Base-by-base conservation (phyloP, 2,888 invertebrate species). In the Pelosia muscerda region DNA sequence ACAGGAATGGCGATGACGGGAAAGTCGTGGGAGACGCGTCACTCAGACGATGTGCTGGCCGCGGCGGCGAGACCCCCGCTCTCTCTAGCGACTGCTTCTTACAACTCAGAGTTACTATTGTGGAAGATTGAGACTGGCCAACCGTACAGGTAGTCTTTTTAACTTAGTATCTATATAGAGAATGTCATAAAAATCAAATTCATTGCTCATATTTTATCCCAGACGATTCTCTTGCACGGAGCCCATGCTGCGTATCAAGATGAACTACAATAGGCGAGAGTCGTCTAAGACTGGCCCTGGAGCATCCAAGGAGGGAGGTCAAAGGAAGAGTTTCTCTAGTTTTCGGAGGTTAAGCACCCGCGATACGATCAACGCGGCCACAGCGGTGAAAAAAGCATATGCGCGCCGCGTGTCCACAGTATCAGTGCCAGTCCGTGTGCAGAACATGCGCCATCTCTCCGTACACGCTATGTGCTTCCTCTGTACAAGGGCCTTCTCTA, bases 121-220 rank as follows among this genome's bases (percentile, higher is more conserved):
- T 98, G 98, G 98, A 96, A 96, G 76, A 91, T 98, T 66, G 97
- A 98, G 90, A 98, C 97, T 0, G 97, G 97, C 0, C 97, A 97
- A 86, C 96, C 97, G 0, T 97, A 96, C 86, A 93, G 95, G 86
- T 19, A 6, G 49, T n/a, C 49, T 19, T 42, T 38, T 38, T 38
- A 10, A 38, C 15, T 13, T 6, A 3, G 6, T 31, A 34, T 1
- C 13, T 1, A 34, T 13, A 34, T 34, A 11, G 6, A 34, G 11
- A 34, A 54, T 22, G 22, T 10, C 23, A 23, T 53, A 54, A 54
- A 9, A 23, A 11, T 10, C 22, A 2, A 53, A 10, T 22, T 53
- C n/a, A 10, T 42, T 57, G 1, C 42, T n/a, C 1, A 49, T 53
- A 19, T 53, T 56, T 54, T 34, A 19, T 22, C 6, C 28, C 84